Base-by-base conservation (phyloP, 1,140 invertebrate species). In the Cephus cinctus region DNA sequence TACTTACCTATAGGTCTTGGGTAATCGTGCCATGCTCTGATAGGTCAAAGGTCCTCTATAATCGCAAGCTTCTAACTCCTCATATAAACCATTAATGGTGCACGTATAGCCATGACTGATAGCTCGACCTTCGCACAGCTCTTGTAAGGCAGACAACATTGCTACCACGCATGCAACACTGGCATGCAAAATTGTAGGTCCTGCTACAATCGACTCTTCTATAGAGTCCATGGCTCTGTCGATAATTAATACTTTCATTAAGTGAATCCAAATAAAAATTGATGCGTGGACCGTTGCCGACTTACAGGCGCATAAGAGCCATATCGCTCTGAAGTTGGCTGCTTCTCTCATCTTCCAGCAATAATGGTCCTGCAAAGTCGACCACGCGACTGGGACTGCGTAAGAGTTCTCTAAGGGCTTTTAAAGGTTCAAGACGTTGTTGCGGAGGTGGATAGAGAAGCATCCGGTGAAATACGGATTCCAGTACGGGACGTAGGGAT, bases 401-500 rank as follows among this genome's bases (percentile, higher is more conserved):
- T 5, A 90, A 70, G 16, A 90, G 71, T 78, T 91, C 88, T 53
- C 86, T 84, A 1, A 92, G 78, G 52, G 90, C 89, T 55, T 89
- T 85, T 5, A 96, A 67, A 0, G 92, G 87, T 65, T 96, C 92
- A 3, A 90, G 77, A 25, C 93, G 82, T 71, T 94, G 90, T 27
- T 86, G 79, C 0, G 90, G 85, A 0, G 88, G 87, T 18, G 92
- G 91, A 73, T 94, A 89, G 0, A 96, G 74, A 0, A 96, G 73
- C 88, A 96, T 94, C 23, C 92, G 80, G 74, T 96, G 92, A 68
- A 95, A 96, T 2, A 96, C 78, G 0, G 92, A 93, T 68, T 96
- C 92, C 45, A 96, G 72, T 27, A 95, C 92, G 11, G 93, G 92
- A 12, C 93, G 78, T 42, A 96, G 76, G 6, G 88, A 88, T 1